Evolutionary conservation across 2,797 vertebrate genomes (phyloP).

Genomic region (Scleropages formosus): DNA sequence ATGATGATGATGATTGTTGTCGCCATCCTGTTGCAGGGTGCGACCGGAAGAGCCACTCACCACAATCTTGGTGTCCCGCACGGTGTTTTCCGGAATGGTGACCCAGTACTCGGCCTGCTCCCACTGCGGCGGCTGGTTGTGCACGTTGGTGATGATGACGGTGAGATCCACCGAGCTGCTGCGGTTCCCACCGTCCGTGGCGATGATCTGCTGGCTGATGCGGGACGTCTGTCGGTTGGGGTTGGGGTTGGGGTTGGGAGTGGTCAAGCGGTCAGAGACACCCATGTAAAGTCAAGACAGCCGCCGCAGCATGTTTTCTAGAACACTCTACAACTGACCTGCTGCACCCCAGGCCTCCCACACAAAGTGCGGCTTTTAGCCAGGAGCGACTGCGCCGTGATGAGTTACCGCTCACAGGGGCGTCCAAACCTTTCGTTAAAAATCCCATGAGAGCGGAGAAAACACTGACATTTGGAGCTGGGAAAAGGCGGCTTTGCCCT

Average conservation of each 20-base stretch:
- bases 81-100: slow-evolving; percentile 79
- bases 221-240: slow-evolving; percentile 59
- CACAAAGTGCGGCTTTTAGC: not conserved
- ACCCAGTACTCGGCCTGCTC: slow-evolving; percentile 76
- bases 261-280: no score
- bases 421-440: slow-evolving; percentile 33
- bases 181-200: slow-evolving; percentile 79
- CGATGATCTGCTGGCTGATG: slow-evolving; percentile 73
- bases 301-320: not conserved
- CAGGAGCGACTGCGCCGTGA: slow-evolving; percentile 29
- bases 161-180: slow-evolving; percentile 80
- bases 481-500: slow-evolving; percentile 45
- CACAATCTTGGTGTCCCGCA: slow-evolving; percentile 76
- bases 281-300: not conserved
- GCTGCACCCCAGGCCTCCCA: not conserved
- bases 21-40: no score
- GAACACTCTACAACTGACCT: not conserved
- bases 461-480: slow-evolving; percentile 37
- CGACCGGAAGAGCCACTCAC: slow-evolving; percentile 57
- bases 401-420: slow-evolving; percentile 37
- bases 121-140: slow-evolving; percentile 83
- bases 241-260: no score
- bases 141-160: slow-evolving; percentile 76
- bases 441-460: slow-evolving; percentile 39
- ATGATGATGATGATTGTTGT: no score